Conservation (phyloP, 2,113 vertebrate species). For the Chinchilla lanigera region DNA sequence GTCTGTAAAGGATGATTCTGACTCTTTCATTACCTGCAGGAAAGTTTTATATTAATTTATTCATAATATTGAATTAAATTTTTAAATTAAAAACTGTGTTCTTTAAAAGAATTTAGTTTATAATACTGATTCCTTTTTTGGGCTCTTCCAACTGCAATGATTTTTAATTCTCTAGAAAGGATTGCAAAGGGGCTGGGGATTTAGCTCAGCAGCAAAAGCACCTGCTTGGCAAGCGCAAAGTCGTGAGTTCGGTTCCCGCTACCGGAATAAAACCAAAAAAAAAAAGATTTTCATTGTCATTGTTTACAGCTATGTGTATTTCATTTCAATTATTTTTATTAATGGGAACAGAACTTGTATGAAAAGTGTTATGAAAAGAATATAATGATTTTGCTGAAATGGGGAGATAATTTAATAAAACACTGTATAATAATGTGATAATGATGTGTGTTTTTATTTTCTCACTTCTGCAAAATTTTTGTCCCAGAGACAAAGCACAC, state of each 20-base stretch:
- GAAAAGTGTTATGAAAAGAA: neutral
- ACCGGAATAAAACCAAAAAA: no score
- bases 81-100: neutral
- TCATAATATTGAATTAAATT: neutral
- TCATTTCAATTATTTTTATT: neutral
- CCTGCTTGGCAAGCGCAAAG: no score
- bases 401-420: neutral
- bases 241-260: no score
- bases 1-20: neutral
- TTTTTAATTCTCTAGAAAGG: neutral
- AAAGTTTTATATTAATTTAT: neutral
- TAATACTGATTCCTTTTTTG: neutral
- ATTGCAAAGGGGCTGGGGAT: no score
- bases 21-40: neutral
- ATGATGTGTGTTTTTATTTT: neutral
- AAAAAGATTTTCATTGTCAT: neutral
- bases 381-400: neutral
- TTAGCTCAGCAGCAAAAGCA: no score
- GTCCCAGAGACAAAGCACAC: neutral
- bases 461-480: neutral
- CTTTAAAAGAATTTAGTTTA: neutral
- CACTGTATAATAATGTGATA: neutral
- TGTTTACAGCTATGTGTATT: neutral
- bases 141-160: neutral
- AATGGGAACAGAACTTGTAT: neutral